Evolutionary conservation across 2,797 vertebrate genomes (phyloP).

Genomic region (Spatula versicolor): DNA sequence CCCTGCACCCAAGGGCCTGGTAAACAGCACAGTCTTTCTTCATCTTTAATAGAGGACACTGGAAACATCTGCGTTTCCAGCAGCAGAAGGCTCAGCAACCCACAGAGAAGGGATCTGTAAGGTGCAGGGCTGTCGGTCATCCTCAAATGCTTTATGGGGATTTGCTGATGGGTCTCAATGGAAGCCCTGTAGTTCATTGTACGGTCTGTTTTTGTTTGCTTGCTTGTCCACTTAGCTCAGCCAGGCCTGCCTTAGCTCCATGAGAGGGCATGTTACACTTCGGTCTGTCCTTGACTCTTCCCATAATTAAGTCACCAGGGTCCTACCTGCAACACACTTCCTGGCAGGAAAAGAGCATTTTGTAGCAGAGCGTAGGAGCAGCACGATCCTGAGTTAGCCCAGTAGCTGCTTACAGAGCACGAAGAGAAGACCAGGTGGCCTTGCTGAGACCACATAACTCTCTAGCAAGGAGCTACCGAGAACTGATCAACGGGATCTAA

Average conservation of each 20-base stretch:
- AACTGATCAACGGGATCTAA: neutral
- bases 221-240: neutral
- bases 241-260: neutral
- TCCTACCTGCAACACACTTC: neutral
- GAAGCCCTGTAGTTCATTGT: neutral
- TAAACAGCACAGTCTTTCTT: neutral
- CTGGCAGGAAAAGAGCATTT: neutral
- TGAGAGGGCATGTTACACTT: fast-evolving
- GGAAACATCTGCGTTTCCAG: neutral
- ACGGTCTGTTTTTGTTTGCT: neutral
- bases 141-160: neutral
- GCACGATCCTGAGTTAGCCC: neutral
- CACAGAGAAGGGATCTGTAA: neutral
- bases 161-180: fast-evolving
- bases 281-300: neutral
- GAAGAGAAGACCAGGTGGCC: neutral
- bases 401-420: neutral
- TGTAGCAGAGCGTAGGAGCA: neutral
- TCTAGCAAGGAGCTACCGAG: neutral
- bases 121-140: neutral
- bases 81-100: neutral
- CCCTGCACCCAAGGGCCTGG: neutral
- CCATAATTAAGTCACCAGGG: fast-evolving
- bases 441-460: neutral
- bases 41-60: neutral